These are phyloP conservation scores for Craniophora ligustri DNA, from an alignment of 2,888 invertebrate genomes.

Conservation along the genomic window DNA sequence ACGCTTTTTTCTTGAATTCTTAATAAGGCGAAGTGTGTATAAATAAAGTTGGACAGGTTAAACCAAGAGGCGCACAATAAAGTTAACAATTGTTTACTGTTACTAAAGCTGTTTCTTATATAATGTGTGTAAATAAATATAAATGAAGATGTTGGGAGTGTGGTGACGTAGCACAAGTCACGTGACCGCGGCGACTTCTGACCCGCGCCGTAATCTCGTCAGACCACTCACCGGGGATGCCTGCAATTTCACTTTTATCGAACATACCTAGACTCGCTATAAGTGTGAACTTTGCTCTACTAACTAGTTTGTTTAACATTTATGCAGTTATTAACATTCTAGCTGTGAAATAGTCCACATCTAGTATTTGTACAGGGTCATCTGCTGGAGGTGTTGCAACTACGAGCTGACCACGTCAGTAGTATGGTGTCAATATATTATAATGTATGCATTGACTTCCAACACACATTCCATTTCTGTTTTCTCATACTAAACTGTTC, in stretches of 20 bases:
- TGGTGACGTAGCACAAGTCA: background rate
- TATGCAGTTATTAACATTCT: constrained; percentile 1
- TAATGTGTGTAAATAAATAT: background rate
- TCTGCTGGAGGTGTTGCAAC: constrained; percentile 1
- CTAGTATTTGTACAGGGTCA: background rate
- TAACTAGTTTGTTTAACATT: constrained; percentile 15
- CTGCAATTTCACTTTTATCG: constrained; percentile 39
- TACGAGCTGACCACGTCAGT: background rate
- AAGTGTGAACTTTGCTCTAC: background rate
- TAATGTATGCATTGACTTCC: no score
- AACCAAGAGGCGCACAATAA: background rate
- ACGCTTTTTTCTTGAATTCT: background rate
- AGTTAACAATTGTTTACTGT: background rate
- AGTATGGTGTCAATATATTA: background rate
- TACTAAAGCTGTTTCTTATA: background rate
- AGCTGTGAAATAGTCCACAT: constrained; percentile 15
- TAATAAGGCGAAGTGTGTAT: background rate
- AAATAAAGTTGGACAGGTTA: background rate
- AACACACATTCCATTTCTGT: no score
- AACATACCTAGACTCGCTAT: background rate
- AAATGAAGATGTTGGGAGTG: background rate
- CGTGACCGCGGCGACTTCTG: constrained; percentile 18
- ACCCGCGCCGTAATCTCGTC: constrained; percentile 3
- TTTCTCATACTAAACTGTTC: no score
- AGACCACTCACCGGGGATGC: constrained; percentile 7